These are phyloP conservation scores for Scytalopus superciliaris DNA, from an alignment of 2,113 vertebrate genomes.

Conservation along the genomic window DNA sequence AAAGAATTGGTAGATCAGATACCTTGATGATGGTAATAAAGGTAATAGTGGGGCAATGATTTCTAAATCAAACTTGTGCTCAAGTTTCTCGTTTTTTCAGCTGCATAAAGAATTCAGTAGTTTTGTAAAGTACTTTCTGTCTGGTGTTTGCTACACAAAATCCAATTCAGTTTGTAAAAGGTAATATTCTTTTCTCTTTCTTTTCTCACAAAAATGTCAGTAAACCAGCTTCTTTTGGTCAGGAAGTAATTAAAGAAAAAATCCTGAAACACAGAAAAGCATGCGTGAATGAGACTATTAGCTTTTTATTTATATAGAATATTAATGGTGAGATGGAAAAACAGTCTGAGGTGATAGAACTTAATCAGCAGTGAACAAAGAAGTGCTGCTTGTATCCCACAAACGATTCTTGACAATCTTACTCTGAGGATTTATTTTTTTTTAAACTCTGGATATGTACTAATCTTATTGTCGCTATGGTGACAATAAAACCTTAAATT, in stretches of 20 bases:
- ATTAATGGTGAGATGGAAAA: not conserved
- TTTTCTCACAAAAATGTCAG: not conserved
- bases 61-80: not conserved
- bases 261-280: not conserved
- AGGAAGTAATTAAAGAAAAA: not conserved
- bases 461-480: not conserved
- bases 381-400: not conserved
- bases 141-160: not conserved
- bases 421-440: not conserved
- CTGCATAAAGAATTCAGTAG: not conserved
- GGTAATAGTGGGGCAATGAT: not conserved
- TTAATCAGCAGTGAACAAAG: not conserved
- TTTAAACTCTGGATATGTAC: not conserved
- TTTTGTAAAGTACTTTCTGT: not conserved
- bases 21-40: not conserved
- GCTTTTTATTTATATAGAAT: not conserved
- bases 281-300: not conserved
- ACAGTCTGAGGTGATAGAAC: not conserved
- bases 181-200: not conserved
- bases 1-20: not conserved
- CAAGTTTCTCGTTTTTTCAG: not conserved
- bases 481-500: not conserved
- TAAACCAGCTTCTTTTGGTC: not conserved
- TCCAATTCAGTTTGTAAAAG: not conserved
- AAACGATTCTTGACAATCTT: not conserved